Percentiles rank a stretch among this genome's conserved stretches.
Conservation (phyloP, 2,888 invertebrate species). For the Mellilla xanthometata region DNA sequence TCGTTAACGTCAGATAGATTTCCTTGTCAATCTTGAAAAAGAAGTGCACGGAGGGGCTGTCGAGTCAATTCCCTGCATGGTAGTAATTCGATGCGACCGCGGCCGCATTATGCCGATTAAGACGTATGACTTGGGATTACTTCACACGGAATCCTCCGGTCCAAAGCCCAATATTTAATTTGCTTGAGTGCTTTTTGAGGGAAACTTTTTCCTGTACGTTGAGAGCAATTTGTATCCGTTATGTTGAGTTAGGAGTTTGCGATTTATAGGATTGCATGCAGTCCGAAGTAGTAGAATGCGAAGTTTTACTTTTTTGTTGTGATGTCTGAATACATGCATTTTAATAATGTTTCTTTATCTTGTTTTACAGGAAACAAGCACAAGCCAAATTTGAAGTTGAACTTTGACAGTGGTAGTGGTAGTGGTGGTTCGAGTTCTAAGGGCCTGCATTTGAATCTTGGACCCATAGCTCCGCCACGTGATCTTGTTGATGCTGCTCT, state of each 20-base stretch:
- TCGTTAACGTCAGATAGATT: slow-evolving; percentile 48
- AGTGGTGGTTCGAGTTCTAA: slow-evolving; percentile 68
- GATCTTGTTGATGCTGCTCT: slow-evolving; percentile 91
- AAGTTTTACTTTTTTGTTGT: slow-evolving; percentile 1
- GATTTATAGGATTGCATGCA: slow-evolving; percentile 51
- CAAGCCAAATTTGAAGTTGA: slow-evolving; percentile 88
- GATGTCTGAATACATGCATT: too few species aligned
- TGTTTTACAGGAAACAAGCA: slow-evolving; percentile 76
- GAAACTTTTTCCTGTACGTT: slow-evolving; percentile 69
- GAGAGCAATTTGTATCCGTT: slow-evolving; percentile 76
- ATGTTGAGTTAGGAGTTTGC: slow-evolving; percentile 67
- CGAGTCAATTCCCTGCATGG: slow-evolving; percentile 55
- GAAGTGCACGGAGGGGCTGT: slow-evolving; percentile 62
- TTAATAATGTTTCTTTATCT: too few species aligned
- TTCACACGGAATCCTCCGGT: slow-evolving; percentile 58
- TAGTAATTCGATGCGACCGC: slow-evolving; percentile 67
- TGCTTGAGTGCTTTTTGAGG: slow-evolving; percentile 78
- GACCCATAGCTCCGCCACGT: slow-evolving; percentile 84
- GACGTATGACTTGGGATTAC: slow-evolving; percentile 73
- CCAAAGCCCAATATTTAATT: slow-evolving; percentile 77
- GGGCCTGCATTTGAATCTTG: slow-evolving; percentile 88
- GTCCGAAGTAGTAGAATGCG: slow-evolving; percentile 43
- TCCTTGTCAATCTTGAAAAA: slow-evolving; percentile 56
- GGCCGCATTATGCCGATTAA: slow-evolving; percentile 77
- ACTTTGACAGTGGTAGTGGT: slow-evolving; percentile 83